Base-by-base conservation (phyloP, 2,888 invertebrate species). In the Lutraria lutraria region DNA sequence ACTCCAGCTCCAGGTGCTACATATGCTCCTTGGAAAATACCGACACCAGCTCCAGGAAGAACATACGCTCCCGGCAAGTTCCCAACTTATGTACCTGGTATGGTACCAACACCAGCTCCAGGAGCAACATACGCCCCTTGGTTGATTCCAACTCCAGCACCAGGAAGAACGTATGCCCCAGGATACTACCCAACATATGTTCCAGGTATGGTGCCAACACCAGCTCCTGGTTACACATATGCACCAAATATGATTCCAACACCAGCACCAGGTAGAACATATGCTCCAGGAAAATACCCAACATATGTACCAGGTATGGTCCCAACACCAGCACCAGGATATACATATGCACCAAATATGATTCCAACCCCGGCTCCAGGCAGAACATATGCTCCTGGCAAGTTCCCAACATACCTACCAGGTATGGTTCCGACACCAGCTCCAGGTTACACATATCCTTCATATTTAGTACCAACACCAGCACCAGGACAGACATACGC, bases 341-440 rank as follows among this genome's bases (percentile, higher is more conserved):
- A 80, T 0, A 92, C 93, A 25, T 94, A 89, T 86, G 92, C 93
- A 34, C 94, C 92, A 76, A 88, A 89, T 53, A 90, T 87, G 81
- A 88, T 91, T n/a, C 93, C 93, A 81, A 93, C 93, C 54, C 92
- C 91, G 54, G 92, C 90, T n/a, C 93, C 93, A 84, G 92, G 93
- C 6, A 68, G 81, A 16, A 93, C 93, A 54, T 90, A 91, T 85
- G 90, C 93, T 12, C 92, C 91, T 60, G 92, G 92, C 54, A 87
- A 87, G 72, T 90, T 87, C 85, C 93, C 91, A 81, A 90, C 92
- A 86, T 92, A 85, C 83, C 89, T 92, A 8, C 93, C 92, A 60
- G 91, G 90, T 19, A 90, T 89, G 90, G 85, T 91, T 29, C 93
- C 93, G 68, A 93, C 93, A 81, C 92, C 92, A 85, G 90, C 86